Percentiles rank a stretch among this genome's conserved stretches.
Evolutionary conservation across 2,888 invertebrate species (phyloP).

Genomic region (Latrodectus elegans): DNA sequence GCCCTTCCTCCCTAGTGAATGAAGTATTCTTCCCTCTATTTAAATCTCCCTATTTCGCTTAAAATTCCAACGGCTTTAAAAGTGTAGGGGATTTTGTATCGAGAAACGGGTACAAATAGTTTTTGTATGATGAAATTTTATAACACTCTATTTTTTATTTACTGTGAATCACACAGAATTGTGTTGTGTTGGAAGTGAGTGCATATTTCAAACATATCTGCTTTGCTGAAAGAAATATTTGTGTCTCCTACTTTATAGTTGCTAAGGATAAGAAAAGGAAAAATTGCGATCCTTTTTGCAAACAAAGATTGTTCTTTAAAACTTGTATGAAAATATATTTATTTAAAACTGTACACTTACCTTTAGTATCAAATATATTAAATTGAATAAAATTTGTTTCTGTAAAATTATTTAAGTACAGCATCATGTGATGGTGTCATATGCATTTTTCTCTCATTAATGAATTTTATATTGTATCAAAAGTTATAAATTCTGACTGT

Average conservation of each 20-base stretch:
- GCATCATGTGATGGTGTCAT: no score
- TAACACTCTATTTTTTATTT: not conserved
- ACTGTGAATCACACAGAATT: not conserved
- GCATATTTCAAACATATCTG: not conserved
- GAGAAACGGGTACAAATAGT: not conserved
- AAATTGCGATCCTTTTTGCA: no score
- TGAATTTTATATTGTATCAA: no score
- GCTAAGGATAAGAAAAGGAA: no score
- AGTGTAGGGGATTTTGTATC: not conserved
- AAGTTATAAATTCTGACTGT: no score
- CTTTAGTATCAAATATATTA: no score
- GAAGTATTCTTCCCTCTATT: constrained; percentile 2
- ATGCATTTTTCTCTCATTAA: no score
- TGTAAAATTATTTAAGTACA: no score
- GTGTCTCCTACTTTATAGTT: not conserved
- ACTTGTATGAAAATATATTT: no score
- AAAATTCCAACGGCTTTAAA: constrained; percentile 25
- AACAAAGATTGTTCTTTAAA: no score
- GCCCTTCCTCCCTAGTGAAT: not conserved
- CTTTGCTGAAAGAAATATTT: not conserved
- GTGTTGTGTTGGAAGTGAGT: not conserved
- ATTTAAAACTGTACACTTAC: no score
- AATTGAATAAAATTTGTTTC: no score
- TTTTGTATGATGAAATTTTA: not conserved
- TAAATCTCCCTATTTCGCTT: constrained; percentile 9